Evolutionary conservation across 2,113 vertebrate genomes (phyloP).

Genomic region (Lathamus discolor): DNA sequence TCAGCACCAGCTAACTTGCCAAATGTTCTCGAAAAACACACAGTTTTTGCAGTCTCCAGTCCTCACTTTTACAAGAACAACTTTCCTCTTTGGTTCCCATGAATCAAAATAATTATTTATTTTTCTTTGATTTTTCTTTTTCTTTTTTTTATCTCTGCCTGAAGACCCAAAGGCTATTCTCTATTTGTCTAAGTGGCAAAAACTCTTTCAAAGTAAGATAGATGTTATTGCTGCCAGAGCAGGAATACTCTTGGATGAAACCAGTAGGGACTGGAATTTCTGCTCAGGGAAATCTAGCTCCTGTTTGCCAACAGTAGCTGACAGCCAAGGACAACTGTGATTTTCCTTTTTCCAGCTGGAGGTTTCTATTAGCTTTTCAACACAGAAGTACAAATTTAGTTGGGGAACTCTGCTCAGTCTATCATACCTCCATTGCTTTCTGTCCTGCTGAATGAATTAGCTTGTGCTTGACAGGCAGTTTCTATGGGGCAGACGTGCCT

Average conservation of each 20-base stretch:
- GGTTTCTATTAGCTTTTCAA: not conserved
- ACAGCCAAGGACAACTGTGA: not conserved
- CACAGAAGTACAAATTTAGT: not conserved
- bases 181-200: not conserved
- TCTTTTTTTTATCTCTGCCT: not conserved
- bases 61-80: not conserved
- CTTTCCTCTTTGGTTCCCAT: not conserved
- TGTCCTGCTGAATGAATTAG: not conserved
- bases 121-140: not conserved
- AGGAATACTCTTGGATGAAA: conserved; percentile 3
- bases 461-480: not conserved
- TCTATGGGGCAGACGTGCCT: not conserved
- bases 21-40: conserved; percentile 54
- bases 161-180: not conserved
- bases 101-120: not conserved
- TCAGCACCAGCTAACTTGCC: conserved; percentile 61
- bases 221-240: not conserved
- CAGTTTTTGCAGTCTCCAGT: not conserved
- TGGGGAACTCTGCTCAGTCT: not conserved
- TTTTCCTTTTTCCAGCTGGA: not conserved
- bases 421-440: not conserved
- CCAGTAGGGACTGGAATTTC: not conserved
- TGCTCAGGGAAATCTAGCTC: not conserved
- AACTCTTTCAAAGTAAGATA: not conserved
- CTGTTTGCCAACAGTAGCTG: not conserved